Conservation (phyloP, 2,797 vertebrate species). For the Thaleichthys pacificus region DNA sequence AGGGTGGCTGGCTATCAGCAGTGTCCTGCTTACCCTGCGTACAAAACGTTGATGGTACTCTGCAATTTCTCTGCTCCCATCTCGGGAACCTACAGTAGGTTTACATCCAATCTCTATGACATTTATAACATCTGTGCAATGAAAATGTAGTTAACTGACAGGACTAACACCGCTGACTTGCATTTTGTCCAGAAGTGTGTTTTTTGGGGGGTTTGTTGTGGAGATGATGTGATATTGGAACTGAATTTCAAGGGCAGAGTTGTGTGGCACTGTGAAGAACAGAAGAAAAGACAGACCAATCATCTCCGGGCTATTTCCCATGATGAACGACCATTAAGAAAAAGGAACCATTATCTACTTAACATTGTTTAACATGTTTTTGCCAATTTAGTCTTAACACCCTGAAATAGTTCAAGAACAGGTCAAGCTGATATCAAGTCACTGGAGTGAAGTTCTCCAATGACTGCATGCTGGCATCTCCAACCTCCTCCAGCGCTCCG, state of each 20-base stretch:
- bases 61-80: background rate
- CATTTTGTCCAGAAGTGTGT: too few relatives aligned
- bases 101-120: too few relatives aligned
- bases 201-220: too few relatives aligned
- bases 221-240: too few relatives aligned
- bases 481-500: slow-evolving; percentile 22
- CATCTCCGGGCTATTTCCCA: background rate
- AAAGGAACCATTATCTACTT: background rate
- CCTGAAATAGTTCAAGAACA: background rate
- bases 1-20: background rate
- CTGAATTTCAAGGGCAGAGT: too few relatives aligned
- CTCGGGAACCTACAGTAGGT: background rate
- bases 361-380: background rate
- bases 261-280: background rate
- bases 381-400: too few relatives aligned
- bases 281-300: background rate
- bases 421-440: slow-evolving; percentile 20
- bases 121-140: background rate
- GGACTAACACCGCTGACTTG: too few relatives aligned
- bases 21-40: background rate
- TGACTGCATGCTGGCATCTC: background rate
- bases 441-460: slow-evolving; percentile 31
- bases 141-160: background rate
- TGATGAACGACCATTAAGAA: background rate
- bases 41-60: background rate